Base-by-base conservation (phyloP, 2,797 vertebrate species). In the Natrix natrix region DNA sequence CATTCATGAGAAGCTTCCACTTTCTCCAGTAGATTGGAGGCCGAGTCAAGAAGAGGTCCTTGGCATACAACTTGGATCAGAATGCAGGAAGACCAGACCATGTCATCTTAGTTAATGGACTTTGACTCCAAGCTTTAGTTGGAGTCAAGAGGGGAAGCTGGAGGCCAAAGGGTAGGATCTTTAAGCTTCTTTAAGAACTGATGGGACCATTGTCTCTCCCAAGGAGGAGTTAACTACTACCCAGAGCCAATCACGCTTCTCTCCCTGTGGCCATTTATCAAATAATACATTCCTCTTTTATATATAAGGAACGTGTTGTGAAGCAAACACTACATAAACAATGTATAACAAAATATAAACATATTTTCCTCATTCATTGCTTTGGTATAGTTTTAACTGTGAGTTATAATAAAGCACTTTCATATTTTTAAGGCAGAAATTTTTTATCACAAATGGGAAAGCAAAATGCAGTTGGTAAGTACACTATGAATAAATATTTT, bases 391-490 rank as follows among this genome's bases (percentile, higher is more conserved):
- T 78, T 37, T 26, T 55, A 89, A 59, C 0, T 48, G n/a, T 52
- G 0, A 60, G 94, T 93, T 95, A 96, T 92, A 94, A 91, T 57
- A 14, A 94, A 0, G 63, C 94, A 95, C 14, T 97, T 97, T 96
- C 95, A 7, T 94, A 74, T 96, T 97, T 95, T 97, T 94, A 96
- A 99, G 99, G 99, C 63, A 97, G 94, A 95, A 97, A 98, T 96
- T 99, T 99, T 95, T 97, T 99, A 96, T 97, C 97, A 92, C 96
- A 96, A 78, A 95, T 93, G 10, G 98, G 98, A 96, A 98, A 94
- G 88, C 98, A 98, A 92, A 97, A 95, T 95, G 98, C 98, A 87
- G 95, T 99, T 97, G 98, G 99, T 99, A 97, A 98, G 99, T 99
- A 94, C 32, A 91, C 90, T 90, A 91, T 91, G 93, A 26, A 66